Evolutionary conservation across 2,888 invertebrate genomes (phyloP).

Genomic region (Aleiodes testaceus): DNA sequence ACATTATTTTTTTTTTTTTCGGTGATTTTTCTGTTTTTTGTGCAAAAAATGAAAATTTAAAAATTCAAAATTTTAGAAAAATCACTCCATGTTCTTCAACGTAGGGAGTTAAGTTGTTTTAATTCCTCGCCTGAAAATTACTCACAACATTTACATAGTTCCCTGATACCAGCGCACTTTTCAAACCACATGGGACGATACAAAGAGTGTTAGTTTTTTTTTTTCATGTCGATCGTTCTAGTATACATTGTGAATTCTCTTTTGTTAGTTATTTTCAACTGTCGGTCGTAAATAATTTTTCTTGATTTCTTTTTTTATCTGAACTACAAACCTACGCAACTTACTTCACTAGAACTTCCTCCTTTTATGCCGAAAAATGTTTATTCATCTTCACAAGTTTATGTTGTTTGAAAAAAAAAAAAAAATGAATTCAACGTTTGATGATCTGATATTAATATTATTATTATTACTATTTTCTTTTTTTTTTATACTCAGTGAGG

Average conservation of each 20-base stretch:
- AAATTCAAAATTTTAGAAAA: conserved; percentile 17
- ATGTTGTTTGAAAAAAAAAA: conserved; percentile 4
- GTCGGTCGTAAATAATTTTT: conserved; percentile 43
- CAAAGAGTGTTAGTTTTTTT: conserved; percentile 67
- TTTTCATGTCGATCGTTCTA: conserved; percentile 54
- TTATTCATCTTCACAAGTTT: conserved; percentile 50
- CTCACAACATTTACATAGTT: conserved; percentile 55
- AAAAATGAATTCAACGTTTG: conserved; percentile 26
- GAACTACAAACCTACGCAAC: conserved; percentile 62
- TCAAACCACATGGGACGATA: conserved; percentile 61
- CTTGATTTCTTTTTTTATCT: conserved; percentile 37
- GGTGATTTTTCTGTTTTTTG: conserved; percentile 6
- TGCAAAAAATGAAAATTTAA: conserved; percentile 25
- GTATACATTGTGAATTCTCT: conserved; percentile 67
- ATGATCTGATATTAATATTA: conserved; percentile 25
- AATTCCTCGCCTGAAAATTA: background rate
- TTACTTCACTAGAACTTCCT: conserved; percentile 60
- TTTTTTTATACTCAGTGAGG: conserved; percentile 52
- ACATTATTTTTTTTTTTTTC: background rate
- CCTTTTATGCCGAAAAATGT: conserved; percentile 53
- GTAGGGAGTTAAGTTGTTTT: background rate
- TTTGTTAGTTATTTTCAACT: conserved; percentile 54
- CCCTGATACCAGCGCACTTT: conserved; percentile 70
- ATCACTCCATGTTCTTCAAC: background rate
- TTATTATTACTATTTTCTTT: background rate